These are phyloP conservation scores for Tricholauxania praeusta DNA, from an alignment of 2,888 invertebrate genomes.

Conservation along the genomic window DNA sequence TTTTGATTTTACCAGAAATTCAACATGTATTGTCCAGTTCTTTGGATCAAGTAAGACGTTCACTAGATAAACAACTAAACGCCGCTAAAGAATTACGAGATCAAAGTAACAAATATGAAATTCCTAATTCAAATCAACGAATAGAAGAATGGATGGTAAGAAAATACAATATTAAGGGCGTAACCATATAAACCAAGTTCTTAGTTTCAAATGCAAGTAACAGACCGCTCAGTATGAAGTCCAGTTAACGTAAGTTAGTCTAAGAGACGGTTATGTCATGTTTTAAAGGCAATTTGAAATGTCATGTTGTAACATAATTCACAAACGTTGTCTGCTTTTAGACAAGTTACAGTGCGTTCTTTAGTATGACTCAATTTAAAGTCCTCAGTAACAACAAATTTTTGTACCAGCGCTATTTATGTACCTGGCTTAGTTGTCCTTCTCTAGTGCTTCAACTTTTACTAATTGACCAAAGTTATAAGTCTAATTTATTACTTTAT, in stretches of 20 bases:
- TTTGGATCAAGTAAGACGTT: slow-evolving; percentile 61
- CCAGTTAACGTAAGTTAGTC: too few relatives aligned
- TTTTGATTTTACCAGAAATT: slow-evolving; percentile 53
- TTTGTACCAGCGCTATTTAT: too few relatives aligned
- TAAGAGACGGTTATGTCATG: too few relatives aligned
- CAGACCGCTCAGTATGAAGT: too few relatives aligned
- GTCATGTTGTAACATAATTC: too few relatives aligned
- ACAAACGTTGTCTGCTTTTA: not conserved
- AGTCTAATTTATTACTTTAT: too few relatives aligned
- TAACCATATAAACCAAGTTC: not conserved
- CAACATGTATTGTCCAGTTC: slow-evolving; percentile 60
- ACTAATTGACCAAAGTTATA: too few relatives aligned
- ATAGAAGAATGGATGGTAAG: slow-evolving; percentile 64
- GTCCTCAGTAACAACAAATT: not conserved
- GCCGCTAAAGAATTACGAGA: slow-evolving; percentile 62
- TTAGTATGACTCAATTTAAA: not conserved
- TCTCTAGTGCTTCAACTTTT: too few relatives aligned
- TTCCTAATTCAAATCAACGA: slow-evolving; percentile 60
- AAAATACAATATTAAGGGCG: slow-evolving; percentile 23
- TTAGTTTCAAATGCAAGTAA: not conserved
- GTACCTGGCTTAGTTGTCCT: too few relatives aligned
- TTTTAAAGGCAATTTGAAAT: too few relatives aligned
- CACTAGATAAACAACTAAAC: slow-evolving; percentile 60
- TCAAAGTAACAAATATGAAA: slow-evolving; percentile 58
- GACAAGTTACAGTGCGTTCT: not conserved